Conservation (phyloP, 2,113 vertebrate genomes). For the Okapia johnstoni region DNA sequence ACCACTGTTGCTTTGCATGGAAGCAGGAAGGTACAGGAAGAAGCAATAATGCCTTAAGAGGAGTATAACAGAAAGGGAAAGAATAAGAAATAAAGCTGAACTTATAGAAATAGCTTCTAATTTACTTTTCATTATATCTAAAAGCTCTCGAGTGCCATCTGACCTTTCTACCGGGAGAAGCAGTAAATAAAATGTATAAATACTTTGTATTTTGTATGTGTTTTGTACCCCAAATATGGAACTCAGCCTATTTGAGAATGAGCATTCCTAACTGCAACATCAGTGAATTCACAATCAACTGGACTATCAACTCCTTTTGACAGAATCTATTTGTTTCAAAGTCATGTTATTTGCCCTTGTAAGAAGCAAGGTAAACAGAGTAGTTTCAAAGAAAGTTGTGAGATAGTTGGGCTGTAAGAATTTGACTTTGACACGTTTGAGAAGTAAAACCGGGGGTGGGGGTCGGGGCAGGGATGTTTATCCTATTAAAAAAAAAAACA, state of each 20-base stretch:
- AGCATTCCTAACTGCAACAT: neutral
- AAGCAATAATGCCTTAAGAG: neutral
- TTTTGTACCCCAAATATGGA: neutral
- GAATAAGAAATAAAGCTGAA: neutral
- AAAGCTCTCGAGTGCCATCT: neutral
- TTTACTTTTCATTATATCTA: neutral
- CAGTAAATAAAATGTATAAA: neutral
- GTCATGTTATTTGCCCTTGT: constrained; percentile 9
- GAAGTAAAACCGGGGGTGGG: neutral
- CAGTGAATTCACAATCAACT: constrained; percentile 4
- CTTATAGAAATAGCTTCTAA: neutral
- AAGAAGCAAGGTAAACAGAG: constrained; percentile 1
- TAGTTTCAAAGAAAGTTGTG: neutral
- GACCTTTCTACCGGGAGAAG: neutral
- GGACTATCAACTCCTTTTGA: neutral
- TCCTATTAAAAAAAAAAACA: neutral
- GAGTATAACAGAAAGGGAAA: neutral
- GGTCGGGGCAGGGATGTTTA: neutral
- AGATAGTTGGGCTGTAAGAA: neutral
- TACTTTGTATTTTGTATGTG: neutral
- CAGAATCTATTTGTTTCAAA: constrained; percentile 18
- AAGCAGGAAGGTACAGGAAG: neutral
- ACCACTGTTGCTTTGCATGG: neutral
- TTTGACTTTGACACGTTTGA: neutral
- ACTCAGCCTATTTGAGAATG: neutral